Evolutionary conservation across 92 coral and sea anemone species (phyloP), one percentile per base, ranked within the genome.

Genomic region (Nematostella vectensis): DNA sequence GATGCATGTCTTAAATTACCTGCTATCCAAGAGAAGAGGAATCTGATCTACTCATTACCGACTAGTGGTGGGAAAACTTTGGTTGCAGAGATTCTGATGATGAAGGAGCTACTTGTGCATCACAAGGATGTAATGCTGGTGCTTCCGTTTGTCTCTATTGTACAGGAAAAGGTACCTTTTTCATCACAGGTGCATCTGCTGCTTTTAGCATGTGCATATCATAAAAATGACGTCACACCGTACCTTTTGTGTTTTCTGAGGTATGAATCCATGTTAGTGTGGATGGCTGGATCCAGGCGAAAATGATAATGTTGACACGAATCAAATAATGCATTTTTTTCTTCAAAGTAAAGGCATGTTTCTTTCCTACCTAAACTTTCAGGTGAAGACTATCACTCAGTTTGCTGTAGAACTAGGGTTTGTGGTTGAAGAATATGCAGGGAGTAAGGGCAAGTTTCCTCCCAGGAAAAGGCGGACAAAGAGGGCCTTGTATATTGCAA

Each of bases 41-140:
- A 89, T 71, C 74, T 89, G 29, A 81, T 89, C 33, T 89, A 89
- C 55, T 89, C 97, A 11, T 61, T 89, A 20, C 97, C 97, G 27
- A 89, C 97, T 49, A 85, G 97, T 74, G 97, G 97, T 61, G 97
- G 97, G 36, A 89, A 89, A 63, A 89, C 97, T 8, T 60, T 89
- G 40, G 97, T 89, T 29, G 94, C 97, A 24, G 97, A 89, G 60
- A 85, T 89, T 47, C 67, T 89, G 38, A 80, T 89, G 58, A 76
- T 89, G 67, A 89, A 67, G 55, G 97, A 89, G 61, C 59, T 89
- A 58, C 33, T 89, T 47, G 62, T 79, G 27, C 65, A 77, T 56
- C 58, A 77, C 25, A 85, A 77, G 59, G 97, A 89, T 77, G 97
- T 81, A 17, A 12, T 89, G 47, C 74, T 89, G 50, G 71, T 89